phyloP scores from a whole-genome alignment of 1,140 invertebrate species.

The Trissolcus basalis region DNA sequence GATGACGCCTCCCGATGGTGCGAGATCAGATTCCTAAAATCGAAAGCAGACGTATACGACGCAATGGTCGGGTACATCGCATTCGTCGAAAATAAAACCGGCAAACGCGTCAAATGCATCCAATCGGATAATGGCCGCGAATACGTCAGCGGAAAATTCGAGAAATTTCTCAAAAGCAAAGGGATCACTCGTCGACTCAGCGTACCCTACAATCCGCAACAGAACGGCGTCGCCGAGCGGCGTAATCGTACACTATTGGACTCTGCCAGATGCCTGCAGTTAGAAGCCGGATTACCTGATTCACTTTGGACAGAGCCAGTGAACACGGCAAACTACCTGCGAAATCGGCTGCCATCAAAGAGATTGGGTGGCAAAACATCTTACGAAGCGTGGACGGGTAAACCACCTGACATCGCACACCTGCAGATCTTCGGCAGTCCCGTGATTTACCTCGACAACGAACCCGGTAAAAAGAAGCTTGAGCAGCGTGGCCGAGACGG shows the following conservation, averaged over 20 bases:
- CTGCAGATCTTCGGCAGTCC: slow-evolving; percentile 59
- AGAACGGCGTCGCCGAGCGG: slow-evolving; percentile 37
- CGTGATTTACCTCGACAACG: slow-evolving; percentile 51
- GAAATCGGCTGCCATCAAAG: slow-evolving; percentile 11
- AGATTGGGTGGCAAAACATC: slow-evolving; percentile 41
- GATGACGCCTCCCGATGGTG: slow-evolving; percentile 18
- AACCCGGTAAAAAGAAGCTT: slow-evolving; percentile 51
- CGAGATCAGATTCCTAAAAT: slow-evolving; percentile 14
- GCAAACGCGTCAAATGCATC: neutral
- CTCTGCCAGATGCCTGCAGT: slow-evolving; percentile 49
- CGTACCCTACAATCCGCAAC: slow-evolving; percentile 21
- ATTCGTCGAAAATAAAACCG: slow-evolving; percentile 11
- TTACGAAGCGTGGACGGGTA: slow-evolving; percentile 34
- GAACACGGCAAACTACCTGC: slow-evolving; percentile 15
- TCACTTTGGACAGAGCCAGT: slow-evolving; percentile 27
- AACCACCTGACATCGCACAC: slow-evolving; percentile 35
- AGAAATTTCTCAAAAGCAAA: slow-evolving; percentile 8
- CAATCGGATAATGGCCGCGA: slow-evolving; percentile 1
- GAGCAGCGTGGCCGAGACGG: slow-evolving; percentile 22
- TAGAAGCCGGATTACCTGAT: slow-evolving; percentile 5
- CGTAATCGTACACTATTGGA: slow-evolving; percentile 59
- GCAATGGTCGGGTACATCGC: neutral
- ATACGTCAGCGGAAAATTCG: slow-evolving; percentile 7
- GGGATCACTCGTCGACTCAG: slow-evolving; percentile 5
- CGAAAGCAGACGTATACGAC: slow-evolving; percentile 38